Evolutionary conservation across 1,140 invertebrate species (phyloP).

Genomic region (Penaeus japonicus): DNA sequence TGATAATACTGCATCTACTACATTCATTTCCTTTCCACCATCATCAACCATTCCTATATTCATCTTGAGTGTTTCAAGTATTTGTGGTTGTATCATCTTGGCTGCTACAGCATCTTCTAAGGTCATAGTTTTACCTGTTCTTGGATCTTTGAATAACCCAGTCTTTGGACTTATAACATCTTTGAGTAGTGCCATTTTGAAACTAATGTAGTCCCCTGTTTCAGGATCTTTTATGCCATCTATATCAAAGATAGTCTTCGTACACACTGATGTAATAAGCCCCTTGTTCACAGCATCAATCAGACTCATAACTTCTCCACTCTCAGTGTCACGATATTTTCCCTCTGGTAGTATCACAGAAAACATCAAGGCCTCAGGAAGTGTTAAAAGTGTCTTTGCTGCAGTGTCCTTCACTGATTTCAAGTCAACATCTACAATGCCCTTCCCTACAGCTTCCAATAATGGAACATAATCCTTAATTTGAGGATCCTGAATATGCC

Average conservation of each 20-base stretch:
- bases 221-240: constrained; percentile 87
- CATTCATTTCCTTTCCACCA: constrained; percentile 75
- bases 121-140: constrained; percentile 76
- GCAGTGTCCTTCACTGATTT: constrained; percentile 82
- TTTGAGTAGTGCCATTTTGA: constrained; percentile 83
- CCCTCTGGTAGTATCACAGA: constrained; percentile 80
- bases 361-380: constrained; percentile 81
- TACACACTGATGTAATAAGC: constrained; percentile 84
- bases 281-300: constrained; percentile 84
- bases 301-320: constrained; percentile 76
- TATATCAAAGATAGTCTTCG: constrained; percentile 90
- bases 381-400: constrained; percentile 79
- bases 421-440: constrained; percentile 85
- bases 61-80: constrained; percentile 83
- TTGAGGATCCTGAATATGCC: constrained; percentile 80
- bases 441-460: constrained; percentile 81
- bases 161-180: constrained; percentile 80
- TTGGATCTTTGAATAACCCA: constrained; percentile 77
- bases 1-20: constrained; percentile 85
- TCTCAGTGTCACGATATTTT: constrained; percentile 76
- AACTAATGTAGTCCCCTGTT: constrained; percentile 82
- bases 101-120: constrained; percentile 69
- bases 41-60: constrained; percentile 79
- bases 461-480: constrained; percentile 79
- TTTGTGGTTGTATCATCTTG: constrained; percentile 74